These are phyloP conservation scores for Nematopogon swammerdamellus DNA, from an alignment of 2,888 invertebrate genomes.

Conservation along the genomic window DNA sequence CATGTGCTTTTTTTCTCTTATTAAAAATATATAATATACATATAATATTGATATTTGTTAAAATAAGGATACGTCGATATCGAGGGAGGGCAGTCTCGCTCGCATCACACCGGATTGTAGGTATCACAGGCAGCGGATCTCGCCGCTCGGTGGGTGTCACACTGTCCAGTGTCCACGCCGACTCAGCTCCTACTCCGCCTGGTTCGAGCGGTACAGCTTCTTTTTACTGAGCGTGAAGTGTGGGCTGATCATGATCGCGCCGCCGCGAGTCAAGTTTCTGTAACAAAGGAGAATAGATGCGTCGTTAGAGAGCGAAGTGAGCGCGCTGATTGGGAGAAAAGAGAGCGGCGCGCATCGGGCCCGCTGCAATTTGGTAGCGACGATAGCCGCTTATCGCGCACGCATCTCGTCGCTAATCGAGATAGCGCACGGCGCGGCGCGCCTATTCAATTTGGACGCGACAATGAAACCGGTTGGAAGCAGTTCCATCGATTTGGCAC, in stretches of 20 bases:
- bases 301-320: slow-evolving; percentile 1
- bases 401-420: neutral
- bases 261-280: slow-evolving; percentile 83
- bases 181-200: slow-evolving; percentile 41
- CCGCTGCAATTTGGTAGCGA: neutral
- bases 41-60: slow-evolving; percentile 56
- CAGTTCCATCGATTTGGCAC: no score
- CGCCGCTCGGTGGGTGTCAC: neutral
- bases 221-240: slow-evolving; percentile 88
- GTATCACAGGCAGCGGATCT: slow-evolving; percentile 17
- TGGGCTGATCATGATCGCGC: slow-evolving; percentile 85
- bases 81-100: slow-evolving; percentile 51
- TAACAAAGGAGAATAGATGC: slow-evolving; percentile 15
- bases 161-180: neutral
- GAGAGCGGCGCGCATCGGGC: neutral
- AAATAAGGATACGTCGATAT: slow-evolving; percentile 53
- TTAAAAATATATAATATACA: slow-evolving; percentile 53
- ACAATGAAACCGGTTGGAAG: neutral
- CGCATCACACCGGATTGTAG: slow-evolving; percentile 28
- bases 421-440: neutral
- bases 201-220: slow-evolving; percentile 81
- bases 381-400: neutral
- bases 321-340: neutral
- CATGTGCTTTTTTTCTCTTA: slow-evolving; percentile 56
- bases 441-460: neutral